phyloP scores from a whole-genome alignment of 2,113 vertebrate species.

The Conger conger region DNA sequence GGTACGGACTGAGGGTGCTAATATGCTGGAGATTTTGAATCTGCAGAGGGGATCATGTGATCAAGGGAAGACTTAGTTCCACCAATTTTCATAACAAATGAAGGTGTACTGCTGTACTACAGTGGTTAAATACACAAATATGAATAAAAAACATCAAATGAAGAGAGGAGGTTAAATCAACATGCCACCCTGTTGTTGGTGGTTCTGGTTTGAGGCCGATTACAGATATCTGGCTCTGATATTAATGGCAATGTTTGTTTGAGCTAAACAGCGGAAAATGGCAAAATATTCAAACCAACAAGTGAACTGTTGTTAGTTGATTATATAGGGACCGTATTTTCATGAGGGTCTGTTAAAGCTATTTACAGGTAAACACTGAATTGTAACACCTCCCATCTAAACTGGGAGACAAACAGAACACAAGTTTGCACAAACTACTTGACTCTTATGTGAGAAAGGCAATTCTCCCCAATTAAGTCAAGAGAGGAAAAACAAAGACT shows the following conservation, averaged over 20 bases:
- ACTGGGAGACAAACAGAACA: slow-evolving; percentile 25
- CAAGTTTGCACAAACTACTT: slow-evolving; percentile 29
- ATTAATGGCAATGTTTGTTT: neutral
- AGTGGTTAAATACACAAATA: neutral
- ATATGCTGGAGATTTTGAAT: neutral
- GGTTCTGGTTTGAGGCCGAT: neutral
- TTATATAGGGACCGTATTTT: neutral
- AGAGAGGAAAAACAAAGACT: neutral
- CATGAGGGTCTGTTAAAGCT: slow-evolving; percentile 24
- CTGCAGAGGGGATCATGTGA: neutral
- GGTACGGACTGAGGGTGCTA: no score
- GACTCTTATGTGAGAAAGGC: slow-evolving; percentile 23
- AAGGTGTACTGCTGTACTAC: neutral
- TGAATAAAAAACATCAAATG: neutral
- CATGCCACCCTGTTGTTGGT: neutral
- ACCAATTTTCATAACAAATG: neutral
- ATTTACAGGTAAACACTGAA: slow-evolving; percentile 31
- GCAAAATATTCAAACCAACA: neutral
- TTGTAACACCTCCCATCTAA: slow-evolving; percentile 39
- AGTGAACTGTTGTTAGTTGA: neutral
- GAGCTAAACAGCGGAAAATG: neutral
- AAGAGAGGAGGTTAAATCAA: neutral
- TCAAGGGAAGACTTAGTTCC: neutral
- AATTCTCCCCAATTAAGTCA: neutral
- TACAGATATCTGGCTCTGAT: neutral